Evolutionary conservation across 2,888 invertebrate genomes (phyloP).

Genomic region (Noctua janthe): DNA sequence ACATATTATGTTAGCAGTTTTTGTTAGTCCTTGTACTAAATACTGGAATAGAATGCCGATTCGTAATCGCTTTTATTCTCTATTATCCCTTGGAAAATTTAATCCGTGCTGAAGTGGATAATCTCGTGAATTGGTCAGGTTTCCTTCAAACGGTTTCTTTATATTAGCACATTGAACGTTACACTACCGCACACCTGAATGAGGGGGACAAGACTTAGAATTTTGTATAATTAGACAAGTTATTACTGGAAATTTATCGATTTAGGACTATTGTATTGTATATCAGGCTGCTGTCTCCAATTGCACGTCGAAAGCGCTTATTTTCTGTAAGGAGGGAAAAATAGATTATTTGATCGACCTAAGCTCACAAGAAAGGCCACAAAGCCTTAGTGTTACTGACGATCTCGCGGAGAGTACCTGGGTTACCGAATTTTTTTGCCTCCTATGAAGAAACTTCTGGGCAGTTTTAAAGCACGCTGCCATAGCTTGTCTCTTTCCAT

Average conservation of each 20-base stretch:
- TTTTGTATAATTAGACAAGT: not conserved
- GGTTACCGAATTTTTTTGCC: too few relatives aligned
- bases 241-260: not conserved
- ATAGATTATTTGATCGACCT: too few relatives aligned
- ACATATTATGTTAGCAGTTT: not conserved
- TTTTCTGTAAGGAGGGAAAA: not conserved
- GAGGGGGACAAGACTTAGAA: not conserved
- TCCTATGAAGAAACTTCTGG: too few relatives aligned
- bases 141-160: slow-evolving; percentile 54
- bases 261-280: not conserved
- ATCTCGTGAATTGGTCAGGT: slow-evolving; percentile 62
- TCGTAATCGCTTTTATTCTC: slow-evolving; percentile 59
- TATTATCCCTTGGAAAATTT: slow-evolving; percentile 56
- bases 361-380: not conserved
- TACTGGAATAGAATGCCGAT: slow-evolving; percentile 33
- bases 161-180: slow-evolving; percentile 23
- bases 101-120: slow-evolving; percentile 62
- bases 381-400: not conserved
- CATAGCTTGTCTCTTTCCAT: too few relatives aligned
- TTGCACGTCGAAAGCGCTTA: not conserved
- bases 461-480: too few relatives aligned
- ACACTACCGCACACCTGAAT: not conserved
- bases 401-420: too few relatives aligned
- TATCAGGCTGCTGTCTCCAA: not conserved
- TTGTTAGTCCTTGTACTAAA: slow-evolving; percentile 47